Evolutionary conservation across 2,888 invertebrate species (phyloP).

Genomic region (Parthenolecanium corni): DNA sequence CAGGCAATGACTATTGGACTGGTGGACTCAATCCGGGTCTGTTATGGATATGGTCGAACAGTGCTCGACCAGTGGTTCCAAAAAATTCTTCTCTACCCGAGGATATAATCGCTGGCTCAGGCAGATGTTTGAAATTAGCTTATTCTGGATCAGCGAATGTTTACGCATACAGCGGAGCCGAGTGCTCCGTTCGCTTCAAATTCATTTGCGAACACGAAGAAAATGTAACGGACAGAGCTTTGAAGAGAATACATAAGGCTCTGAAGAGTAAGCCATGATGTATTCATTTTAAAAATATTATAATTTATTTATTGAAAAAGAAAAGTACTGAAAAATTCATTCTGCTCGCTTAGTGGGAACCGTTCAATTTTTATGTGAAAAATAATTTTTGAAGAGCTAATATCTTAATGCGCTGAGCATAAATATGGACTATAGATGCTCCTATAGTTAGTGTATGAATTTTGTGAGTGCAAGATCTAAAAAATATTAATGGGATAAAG

Average conservation of each 20-base stretch:
- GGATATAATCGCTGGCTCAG: conserved; percentile 47
- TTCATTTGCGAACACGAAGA: conserved; percentile 56
- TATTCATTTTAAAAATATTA: too few species aligned
- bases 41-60: conserved; percentile 77
- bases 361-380: too few species aligned
- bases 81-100: conserved; percentile 37
- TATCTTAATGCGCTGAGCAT: too few species aligned
- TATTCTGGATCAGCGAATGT: conserved; percentile 49
- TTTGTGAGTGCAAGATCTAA: too few species aligned
- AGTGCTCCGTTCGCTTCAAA: conserved; percentile 55
- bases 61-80: conserved; percentile 55
- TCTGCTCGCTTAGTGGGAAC: too few species aligned
- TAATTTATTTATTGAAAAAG: too few species aligned
- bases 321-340: too few species aligned
- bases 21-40: conserved; percentile 75
- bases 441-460: too few species aligned
- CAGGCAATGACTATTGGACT: conserved; percentile 67
- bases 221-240: conserved; percentile 34
- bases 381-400: too few species aligned
- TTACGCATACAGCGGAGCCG: conserved; percentile 59
- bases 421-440: too few species aligned
- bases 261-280: conserved; percentile 19
- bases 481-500: too few species aligned
- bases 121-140: conserved; percentile 58
- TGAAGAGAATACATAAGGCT: conserved; percentile 34